Evolutionary conservation across 2,797 vertebrate species (phyloP).

Genomic region (Acanthopagrus latus): DNA sequence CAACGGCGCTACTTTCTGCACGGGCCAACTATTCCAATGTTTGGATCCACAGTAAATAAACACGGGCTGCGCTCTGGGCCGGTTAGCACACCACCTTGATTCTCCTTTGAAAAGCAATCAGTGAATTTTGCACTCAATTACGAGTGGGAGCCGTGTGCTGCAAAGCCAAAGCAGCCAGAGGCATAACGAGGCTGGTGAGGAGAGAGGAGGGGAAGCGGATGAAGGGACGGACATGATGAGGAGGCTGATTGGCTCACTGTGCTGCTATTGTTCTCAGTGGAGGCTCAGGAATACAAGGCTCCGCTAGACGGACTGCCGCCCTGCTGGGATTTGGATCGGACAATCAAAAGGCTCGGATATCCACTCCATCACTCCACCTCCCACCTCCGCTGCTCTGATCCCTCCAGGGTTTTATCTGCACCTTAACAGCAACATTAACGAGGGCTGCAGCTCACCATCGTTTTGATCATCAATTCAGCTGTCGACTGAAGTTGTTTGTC

Average conservation of each 20-base stretch:
- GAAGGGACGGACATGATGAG: slow-evolving; percentile 62
- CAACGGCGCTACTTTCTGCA: slow-evolving; percentile 61
- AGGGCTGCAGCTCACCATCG: not conserved
- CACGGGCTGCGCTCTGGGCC: slow-evolving; percentile 62
- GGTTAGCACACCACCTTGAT: slow-evolving; percentile 61
- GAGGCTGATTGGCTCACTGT: slow-evolving; percentile 66
- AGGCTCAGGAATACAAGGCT: slow-evolving; percentile 50
- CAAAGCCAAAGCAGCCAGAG: slow-evolving; percentile 56
- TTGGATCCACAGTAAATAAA: slow-evolving; percentile 82
- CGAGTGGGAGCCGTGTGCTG: slow-evolving; percentile 48
- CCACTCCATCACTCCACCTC: slow-evolving; percentile 53
- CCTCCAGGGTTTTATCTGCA: slow-evolving; percentile 44
- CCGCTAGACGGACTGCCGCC: slow-evolving; percentile 46
- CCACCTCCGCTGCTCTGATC: slow-evolving; percentile 36
- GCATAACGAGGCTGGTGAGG: slow-evolving; percentile 48
- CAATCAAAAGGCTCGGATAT: slow-evolving; percentile 72
- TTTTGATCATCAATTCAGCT: no score
- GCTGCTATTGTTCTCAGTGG: slow-evolving; percentile 70
- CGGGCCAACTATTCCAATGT: slow-evolving; percentile 71
- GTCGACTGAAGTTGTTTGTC: no score
- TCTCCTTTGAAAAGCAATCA: slow-evolving; percentile 80
- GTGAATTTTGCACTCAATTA: slow-evolving; percentile 79
- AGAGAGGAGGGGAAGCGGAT: slow-evolving; percentile 51
- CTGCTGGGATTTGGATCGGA: slow-evolving; percentile 67
- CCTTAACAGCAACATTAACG: slow-evolving; percentile 11